Percentiles rank a stretch among this genome's conserved stretches.
phyloP scores from a whole-genome alignment of 2,797 vertebrate genomes.

The Knipowitschia caucasica region DNA sequence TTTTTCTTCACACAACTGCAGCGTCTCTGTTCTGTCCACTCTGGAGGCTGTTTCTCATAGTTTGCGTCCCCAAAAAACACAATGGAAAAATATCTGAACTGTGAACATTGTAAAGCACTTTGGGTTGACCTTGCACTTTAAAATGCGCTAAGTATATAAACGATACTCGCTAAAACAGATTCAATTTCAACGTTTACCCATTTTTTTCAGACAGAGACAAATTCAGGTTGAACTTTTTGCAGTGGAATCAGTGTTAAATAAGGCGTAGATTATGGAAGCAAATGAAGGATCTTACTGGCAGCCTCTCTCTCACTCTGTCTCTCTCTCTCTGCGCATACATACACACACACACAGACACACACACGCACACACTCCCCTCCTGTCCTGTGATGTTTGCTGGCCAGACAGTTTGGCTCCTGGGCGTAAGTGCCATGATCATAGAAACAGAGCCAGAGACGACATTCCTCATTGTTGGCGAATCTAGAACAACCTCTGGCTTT shows the following conservation, averaged over 20 bases:
- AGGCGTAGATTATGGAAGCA: slow-evolving; percentile 26
- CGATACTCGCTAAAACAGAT: no score
- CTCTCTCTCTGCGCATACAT: no score
- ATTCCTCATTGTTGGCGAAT: slow-evolving; percentile 66
- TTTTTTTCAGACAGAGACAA: no score
- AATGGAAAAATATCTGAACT: no score
- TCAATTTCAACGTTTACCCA: no score
- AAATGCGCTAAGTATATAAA: no score
- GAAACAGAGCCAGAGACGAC: slow-evolving; percentile 71
- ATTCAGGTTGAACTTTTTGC: neutral
- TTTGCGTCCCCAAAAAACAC: no score
- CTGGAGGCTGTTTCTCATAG: no score
- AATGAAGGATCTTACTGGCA: slow-evolving; percentile 8
- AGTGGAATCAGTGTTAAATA: slow-evolving; percentile 17
- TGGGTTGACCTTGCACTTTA: no score
- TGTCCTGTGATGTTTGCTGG: slow-evolving; percentile 76
- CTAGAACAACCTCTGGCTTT: slow-evolving; percentile 49
- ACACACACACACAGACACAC: neutral
- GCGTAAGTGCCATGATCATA: slow-evolving; percentile 72
- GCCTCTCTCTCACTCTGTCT: slow-evolving; percentile 9
- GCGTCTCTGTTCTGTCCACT: no score
- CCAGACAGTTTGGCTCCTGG: slow-evolving; percentile 75
- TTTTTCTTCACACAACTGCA: no score
- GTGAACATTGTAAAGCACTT: no score
- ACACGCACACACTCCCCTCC: slow-evolving; percentile 44